Percentiles rank a stretch among this genome's conserved stretches.
These are phyloP conservation scores for Orussus abietinus DNA, from an alignment of 1,140 invertebrate genomes.

Conservation along the genomic window DNA sequence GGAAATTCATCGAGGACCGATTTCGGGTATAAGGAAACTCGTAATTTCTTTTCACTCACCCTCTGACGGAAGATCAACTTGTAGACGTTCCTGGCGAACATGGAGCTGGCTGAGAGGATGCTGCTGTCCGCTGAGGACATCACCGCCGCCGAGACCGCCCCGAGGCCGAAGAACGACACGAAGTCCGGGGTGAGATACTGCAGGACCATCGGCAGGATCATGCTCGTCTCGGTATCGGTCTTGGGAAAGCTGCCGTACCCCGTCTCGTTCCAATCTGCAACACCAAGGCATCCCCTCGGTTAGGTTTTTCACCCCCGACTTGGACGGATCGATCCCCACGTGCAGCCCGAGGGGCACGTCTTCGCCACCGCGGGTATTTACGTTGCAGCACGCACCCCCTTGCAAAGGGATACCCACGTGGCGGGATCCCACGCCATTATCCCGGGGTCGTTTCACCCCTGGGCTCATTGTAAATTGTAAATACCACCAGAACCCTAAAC, in stretches of 20 bases:
- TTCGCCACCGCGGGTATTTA: no score
- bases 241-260: slow-evolving; percentile 74
- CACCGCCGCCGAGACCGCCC: slow-evolving; percentile 96
- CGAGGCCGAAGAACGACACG: slow-evolving; percentile 94
- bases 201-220: slow-evolving; percentile 95
- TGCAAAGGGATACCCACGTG: slow-evolving; percentile 36
- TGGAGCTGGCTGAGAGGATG: slow-evolving; percentile 92
- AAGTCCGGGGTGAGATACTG: slow-evolving; percentile 92
- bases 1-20: no score
- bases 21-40: no score
- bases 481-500: slow-evolving; percentile 30
- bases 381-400: slow-evolving; percentile 36
- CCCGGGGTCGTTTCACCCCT: slow-evolving; percentile 16
- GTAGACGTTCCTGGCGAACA: slow-evolving; percentile 98
- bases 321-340: no score
- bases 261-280: slow-evolving; percentile 90
- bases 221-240: slow-evolving; percentile 74
- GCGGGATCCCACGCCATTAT: slow-evolving; percentile 45
- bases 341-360: no score
- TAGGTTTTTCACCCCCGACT: no score
- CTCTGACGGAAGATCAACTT: slow-evolving; percentile 92
- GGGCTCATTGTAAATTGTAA: slow-evolving; percentile 23
- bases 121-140: slow-evolving; percentile 99
- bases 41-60: slow-evolving; percentile 52
- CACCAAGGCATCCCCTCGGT: slow-evolving; percentile 5